phyloP scores from a whole-genome alignment of 2,888 invertebrate species.

The Sepioteuthis lessoniana region DNA sequence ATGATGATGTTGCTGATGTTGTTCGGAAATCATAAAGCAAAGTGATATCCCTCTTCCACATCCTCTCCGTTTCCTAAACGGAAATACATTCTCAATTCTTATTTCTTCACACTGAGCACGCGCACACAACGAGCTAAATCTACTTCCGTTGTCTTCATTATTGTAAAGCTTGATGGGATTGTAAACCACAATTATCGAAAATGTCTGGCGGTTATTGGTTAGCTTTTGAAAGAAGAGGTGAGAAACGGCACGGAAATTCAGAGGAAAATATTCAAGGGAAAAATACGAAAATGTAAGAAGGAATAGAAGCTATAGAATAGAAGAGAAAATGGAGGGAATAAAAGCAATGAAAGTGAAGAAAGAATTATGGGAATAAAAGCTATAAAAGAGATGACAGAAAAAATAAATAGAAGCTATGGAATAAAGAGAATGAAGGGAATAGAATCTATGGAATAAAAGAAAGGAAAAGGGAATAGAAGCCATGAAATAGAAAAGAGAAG shows the following conservation, averaged over 20 bases:
- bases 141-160: conserved; percentile 16
- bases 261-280: no score
- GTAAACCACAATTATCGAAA: not conserved
- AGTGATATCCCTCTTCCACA: not conserved
- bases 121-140: not conserved
- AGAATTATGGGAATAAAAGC: no score
- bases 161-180: not conserved
- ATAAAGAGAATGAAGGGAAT: no score
- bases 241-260: not conserved
- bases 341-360: no score
- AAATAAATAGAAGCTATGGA: no score
- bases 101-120: not conserved
- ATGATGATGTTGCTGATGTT: not conserved
- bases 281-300: no score
- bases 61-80: not conserved
- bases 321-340: no score
- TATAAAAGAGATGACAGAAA: no score
- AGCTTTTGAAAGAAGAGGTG: not conserved
- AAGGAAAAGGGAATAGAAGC: no score
- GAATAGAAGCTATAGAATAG: no score
- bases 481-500: no score
- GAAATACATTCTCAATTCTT: not conserved
- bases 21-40: not conserved
- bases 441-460: no score
- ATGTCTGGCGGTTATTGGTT: conserved; percentile 2